A percentile compares a stretch with the other conserved stretches of the same genome.
Evolutionary conservation across 2,113 vertebrate genomes (phyloP).

Genomic region (Thinocorus orbignyianus): DNA sequence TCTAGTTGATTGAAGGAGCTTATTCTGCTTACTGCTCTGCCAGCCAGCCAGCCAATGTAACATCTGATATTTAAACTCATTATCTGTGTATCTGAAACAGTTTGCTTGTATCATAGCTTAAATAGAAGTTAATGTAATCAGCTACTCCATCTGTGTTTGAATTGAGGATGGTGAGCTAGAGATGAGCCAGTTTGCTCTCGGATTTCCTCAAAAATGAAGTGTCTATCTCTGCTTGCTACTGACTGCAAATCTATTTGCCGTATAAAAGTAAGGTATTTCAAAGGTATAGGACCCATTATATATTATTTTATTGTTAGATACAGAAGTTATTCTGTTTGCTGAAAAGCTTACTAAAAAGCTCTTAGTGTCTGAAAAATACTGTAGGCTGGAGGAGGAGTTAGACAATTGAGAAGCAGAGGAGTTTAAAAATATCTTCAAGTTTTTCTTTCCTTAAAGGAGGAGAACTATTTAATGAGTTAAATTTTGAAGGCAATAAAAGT

Average conservation of each 20-base stretch:
- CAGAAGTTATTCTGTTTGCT: not conserved
- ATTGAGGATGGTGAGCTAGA: slow-evolving; percentile 7
- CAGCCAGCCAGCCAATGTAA: slow-evolving; percentile 39
- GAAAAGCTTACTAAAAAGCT: not conserved
- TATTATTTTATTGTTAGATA: not conserved
- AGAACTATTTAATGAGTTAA: not conserved
- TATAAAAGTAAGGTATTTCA: not conserved
- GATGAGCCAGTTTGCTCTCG: slow-evolving; percentile 46
- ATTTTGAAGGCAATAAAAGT: not conserved
- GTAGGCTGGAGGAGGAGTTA: not conserved
- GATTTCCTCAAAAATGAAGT: slow-evolving; percentile 32
- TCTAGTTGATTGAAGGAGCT: slow-evolving; percentile 22
- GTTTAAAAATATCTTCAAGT: not conserved
- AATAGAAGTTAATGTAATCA: slow-evolving; percentile 68
- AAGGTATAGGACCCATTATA: not conserved
- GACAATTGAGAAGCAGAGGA: not conserved
- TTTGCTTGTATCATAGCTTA: slow-evolving; percentile 65
- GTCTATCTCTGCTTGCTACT: slow-evolving; percentile 31
- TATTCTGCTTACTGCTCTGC: slow-evolving; percentile 28
- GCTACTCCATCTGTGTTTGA: slow-evolving; percentile 58
- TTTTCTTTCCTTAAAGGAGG: not conserved
- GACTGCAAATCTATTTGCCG: not conserved
- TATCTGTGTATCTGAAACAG: slow-evolving; percentile 66
- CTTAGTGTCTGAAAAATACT: not conserved
- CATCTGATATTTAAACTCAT: slow-evolving; percentile 69